Evolutionary conservation across 2,113 vertebrate genomes (phyloP).

Genomic region (Rhinoderma darwinii): DNA sequence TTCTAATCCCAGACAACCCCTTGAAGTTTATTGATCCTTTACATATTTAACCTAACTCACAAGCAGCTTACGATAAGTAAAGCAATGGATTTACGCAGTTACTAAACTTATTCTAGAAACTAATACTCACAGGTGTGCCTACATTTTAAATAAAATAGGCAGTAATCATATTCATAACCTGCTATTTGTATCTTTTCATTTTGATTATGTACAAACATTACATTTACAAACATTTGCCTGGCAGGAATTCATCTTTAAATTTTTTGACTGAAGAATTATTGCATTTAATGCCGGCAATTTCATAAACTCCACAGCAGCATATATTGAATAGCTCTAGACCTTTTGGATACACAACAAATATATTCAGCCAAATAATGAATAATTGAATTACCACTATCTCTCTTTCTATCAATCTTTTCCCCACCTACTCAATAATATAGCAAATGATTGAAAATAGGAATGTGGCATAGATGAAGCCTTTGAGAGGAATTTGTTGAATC

Average conservation of each 20-base stretch:
- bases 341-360: slow-evolving; percentile 27
- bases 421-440: slow-evolving; percentile 25
- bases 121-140: background rate
- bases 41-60: background rate
- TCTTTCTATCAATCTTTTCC: slow-evolving; percentile 33
- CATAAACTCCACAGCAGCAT: background rate
- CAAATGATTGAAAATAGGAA: background rate
- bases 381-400: slow-evolving; percentile 23
- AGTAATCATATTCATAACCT: background rate
- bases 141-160: background rate
- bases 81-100: background rate
- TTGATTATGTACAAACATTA: background rate
- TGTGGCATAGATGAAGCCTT: slow-evolving; percentile 21
- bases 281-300: background rate
- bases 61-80: background rate
- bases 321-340: slow-evolving; percentile 3
- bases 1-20: too few species aligned
- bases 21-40: too few species aligned
- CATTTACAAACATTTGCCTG: background rate
- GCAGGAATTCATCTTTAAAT: background rate
- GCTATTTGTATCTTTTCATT: background rate
- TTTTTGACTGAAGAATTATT: background rate
- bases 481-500: slow-evolving; percentile 41
- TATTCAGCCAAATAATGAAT: slow-evolving; percentile 36
- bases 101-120: background rate